A percentile compares a stretch with the other conserved stretches of the same genome.
phyloP scores from a whole-genome alignment of 1,140 invertebrate species.

The Centruroides sculpturatus region DNA sequence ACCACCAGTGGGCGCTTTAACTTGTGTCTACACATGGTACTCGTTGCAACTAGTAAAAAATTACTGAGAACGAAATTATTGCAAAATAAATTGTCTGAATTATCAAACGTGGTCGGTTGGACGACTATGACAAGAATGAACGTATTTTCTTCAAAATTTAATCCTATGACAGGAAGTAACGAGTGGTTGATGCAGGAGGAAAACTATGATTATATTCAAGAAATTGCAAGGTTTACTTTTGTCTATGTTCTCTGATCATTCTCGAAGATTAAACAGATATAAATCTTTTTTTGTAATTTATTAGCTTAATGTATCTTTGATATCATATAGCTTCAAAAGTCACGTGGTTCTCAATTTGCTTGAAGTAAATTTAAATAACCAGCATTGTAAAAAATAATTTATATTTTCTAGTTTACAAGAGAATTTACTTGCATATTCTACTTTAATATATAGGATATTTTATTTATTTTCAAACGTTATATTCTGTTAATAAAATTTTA shows the following conservation, averaged over 20 bases:
- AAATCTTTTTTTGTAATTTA: not conserved
- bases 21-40: too few species aligned
- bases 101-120: not conserved
- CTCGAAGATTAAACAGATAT: not conserved
- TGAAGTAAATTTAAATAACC: not conserved
- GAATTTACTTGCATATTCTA: too few species aligned
- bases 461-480: too few species aligned
- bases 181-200: conserved; percentile 67
- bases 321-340: not conserved
- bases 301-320: not conserved
- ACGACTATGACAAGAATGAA: conserved; percentile 1
- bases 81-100: too few species aligned
- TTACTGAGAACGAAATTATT: too few species aligned
- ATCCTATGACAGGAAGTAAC: conserved; percentile 58
- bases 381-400: not conserved
- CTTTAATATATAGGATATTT: too few species aligned
- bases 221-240: conserved; percentile 54
- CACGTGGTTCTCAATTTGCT: not conserved
- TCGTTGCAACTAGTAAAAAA: too few species aligned
- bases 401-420: not conserved
- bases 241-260: not conserved
- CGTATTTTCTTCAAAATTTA: conserved; percentile 52
- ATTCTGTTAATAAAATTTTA: too few species aligned
- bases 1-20: too few species aligned
- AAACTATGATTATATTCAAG: conserved; percentile 82